Base-by-base conservation (phyloP, 2,888 invertebrate genomes). In the Apamea epomidion region DNA sequence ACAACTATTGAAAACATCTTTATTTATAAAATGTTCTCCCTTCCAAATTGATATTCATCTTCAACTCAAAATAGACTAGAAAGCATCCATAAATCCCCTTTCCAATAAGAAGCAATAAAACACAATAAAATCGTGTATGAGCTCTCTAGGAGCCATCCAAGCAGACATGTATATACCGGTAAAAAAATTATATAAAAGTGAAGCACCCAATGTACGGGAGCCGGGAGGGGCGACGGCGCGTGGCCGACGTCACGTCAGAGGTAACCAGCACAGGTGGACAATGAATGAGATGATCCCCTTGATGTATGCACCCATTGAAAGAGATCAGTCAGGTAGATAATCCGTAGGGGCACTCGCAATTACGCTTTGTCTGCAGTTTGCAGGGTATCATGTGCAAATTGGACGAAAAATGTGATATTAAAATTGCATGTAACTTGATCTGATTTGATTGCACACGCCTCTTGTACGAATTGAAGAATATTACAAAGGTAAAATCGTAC, bases 261-360 rank as follows among this genome's bases (percentile, higher is more conserved):
- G 95, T 95, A 96, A 90, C 94, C 95, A 95, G 88, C 91, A 68
- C 79, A 77, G 80, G 77, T 87, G 77, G 75, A 85, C 84, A 54
- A 85, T 76, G 71, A 92, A 92, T 89, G 87, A 88, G 88, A 88
- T 89, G 80, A 89, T 87, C 86, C 90, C 90, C 88, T 90, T 92
- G 91, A 92, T 87, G 29, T 8, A 88, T 91, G 89, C 90, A 88
- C 86, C 89, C 92, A 95, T 94, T 94, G 91, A 93, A 89, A 88
- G 87, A 84, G 90, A 92, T 90, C 95, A 88, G 89, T 95, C 97
- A 97, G 96, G 96, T 97, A 94, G 94, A 95, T 96, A 95, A 97
- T 96, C 95, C 94, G 88, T 87, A 88, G 93, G 95, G 95, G 95
- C 93, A 94, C 88, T 88, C 85, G 77, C 91, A 95, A 95, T 95